A percentile compares a stretch with the other conserved stretches of the same genome.
Conservation (phyloP, 2,113 vertebrate genomes). For the Clarias macrocephalus region DNA sequence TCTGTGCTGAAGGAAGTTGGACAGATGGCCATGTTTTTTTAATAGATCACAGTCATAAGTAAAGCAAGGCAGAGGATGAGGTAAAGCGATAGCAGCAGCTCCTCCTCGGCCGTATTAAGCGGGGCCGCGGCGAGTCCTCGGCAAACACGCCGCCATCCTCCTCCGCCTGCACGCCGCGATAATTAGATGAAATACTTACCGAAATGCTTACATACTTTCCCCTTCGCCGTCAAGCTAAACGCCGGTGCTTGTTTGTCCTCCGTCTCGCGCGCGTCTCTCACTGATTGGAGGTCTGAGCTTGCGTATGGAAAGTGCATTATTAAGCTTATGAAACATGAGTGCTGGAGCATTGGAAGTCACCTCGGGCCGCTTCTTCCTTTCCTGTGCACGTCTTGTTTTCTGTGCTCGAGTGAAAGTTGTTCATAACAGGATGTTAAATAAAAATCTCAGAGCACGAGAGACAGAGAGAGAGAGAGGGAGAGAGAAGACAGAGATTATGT, state of each 20-base stretch:
- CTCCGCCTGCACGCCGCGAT: slow-evolving; percentile 41
- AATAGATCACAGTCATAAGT: slow-evolving; percentile 71
- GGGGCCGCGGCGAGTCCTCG: slow-evolving; percentile 1
- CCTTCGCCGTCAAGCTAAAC: slow-evolving; percentile 20
- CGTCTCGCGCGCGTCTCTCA: neutral
- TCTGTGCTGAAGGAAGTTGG: slow-evolving; percentile 71
- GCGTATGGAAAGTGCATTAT: slow-evolving; percentile 31
- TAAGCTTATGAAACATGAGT: slow-evolving; percentile 40
- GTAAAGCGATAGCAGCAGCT: slow-evolving; percentile 40
- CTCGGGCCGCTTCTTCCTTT: slow-evolving; percentile 10
- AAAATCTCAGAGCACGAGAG: slow-evolving; percentile 69
- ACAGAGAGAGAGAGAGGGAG: slow-evolving; percentile 54
- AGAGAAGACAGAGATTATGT: slow-evolving; percentile 91
- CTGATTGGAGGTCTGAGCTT: slow-evolving; percentile 10
- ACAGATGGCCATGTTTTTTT: slow-evolving; percentile 76
- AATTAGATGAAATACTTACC: slow-evolving; percentile 38
- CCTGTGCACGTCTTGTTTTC: slow-evolving; percentile 53
- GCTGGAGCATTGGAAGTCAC: slow-evolving; percentile 25
- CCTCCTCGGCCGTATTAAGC: slow-evolving; percentile 27
- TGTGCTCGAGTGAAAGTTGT: slow-evolving; percentile 84
- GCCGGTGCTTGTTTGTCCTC: slow-evolving; percentile 16
- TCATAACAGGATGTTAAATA: slow-evolving; percentile 94
- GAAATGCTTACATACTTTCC: slow-evolving; percentile 35
- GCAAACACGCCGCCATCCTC: slow-evolving; percentile 46
- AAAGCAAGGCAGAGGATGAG: slow-evolving; percentile 52